Evolutionary conservation across 2,113 vertebrate species (phyloP).

Genomic region (Pantherophis guttatus): DNA sequence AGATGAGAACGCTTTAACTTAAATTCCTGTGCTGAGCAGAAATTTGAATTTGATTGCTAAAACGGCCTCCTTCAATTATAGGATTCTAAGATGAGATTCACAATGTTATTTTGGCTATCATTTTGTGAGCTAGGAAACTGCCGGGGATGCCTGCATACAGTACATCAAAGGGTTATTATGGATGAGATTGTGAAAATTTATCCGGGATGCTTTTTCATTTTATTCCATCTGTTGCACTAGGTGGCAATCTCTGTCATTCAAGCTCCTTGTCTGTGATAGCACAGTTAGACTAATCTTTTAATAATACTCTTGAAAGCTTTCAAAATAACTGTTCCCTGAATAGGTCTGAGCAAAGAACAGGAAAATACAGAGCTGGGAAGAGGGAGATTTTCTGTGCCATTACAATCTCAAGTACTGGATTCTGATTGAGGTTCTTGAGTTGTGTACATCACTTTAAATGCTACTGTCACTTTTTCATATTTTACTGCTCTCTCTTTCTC

Average conservation of each 20-base stretch:
- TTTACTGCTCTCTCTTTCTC: conserved; percentile 24
- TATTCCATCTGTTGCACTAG: background rate
- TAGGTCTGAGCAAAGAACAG: conserved; percentile 74
- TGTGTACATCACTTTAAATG: conserved; percentile 40
- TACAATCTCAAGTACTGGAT: conserved; percentile 65
- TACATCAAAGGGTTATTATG: background rate
- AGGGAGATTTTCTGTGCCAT: conserved; percentile 65
- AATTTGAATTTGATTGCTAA: background rate
- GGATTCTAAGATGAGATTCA: background rate
- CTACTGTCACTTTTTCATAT: conserved; percentile 21
- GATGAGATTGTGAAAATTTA: background rate
- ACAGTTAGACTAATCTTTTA: conserved; percentile 79
- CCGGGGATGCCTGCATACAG: too few relatives aligned
- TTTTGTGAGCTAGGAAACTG: background rate
- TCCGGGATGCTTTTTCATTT: background rate
- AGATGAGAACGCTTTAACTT: background rate
- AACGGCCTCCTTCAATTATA: background rate
- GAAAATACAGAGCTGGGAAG: conserved; percentile 64
- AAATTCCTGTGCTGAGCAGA: background rate
- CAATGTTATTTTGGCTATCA: background rate
- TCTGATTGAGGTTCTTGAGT: conserved; percentile 51
- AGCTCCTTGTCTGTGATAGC: conserved; percentile 73
- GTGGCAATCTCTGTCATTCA: conserved; percentile 67
- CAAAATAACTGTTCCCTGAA: conserved; percentile 82
- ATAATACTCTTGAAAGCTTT: conserved; percentile 75